These are phyloP conservation scores for Columba livia DNA, from an alignment of 2,113 vertebrate species.

Conservation along the genomic window DNA sequence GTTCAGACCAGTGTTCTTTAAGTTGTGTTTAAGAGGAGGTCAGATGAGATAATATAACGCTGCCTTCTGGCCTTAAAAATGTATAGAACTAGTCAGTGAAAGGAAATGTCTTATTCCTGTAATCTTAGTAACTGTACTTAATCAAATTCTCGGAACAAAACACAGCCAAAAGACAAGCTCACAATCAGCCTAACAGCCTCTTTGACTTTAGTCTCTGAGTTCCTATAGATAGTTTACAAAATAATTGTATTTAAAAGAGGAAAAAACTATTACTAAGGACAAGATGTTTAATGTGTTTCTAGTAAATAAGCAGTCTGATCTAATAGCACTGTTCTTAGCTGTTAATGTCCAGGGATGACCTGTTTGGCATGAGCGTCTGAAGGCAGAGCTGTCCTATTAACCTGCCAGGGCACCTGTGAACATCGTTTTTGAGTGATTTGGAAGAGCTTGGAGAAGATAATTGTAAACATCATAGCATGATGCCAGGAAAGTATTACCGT, in stretches of 20 bases:
- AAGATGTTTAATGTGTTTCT: not conserved
- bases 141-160: not conserved
- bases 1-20: not conserved
- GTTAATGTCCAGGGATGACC: not conserved
- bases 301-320: slow-evolving; percentile 28
- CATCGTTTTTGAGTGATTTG: not conserved
- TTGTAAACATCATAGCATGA: not conserved
- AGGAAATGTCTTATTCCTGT: not conserved
- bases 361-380: not conserved
- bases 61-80: not conserved
- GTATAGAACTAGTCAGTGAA: not conserved
- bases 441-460: not conserved
- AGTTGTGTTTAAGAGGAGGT: not conserved
- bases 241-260: slow-evolving; percentile 21
- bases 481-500: not conserved
- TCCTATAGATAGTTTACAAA: slow-evolving; percentile 11
- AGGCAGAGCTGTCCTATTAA: slow-evolving; percentile 23
- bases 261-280: not conserved
- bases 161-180: not conserved
- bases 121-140: not conserved
- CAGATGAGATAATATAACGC: not conserved
- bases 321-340: not conserved
- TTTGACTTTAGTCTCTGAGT: not conserved
- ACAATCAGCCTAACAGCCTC: not conserved
- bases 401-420: not conserved